Evolutionary conservation across 2,888 invertebrate genomes (phyloP).

Genomic region (Muscina levida): DNA sequence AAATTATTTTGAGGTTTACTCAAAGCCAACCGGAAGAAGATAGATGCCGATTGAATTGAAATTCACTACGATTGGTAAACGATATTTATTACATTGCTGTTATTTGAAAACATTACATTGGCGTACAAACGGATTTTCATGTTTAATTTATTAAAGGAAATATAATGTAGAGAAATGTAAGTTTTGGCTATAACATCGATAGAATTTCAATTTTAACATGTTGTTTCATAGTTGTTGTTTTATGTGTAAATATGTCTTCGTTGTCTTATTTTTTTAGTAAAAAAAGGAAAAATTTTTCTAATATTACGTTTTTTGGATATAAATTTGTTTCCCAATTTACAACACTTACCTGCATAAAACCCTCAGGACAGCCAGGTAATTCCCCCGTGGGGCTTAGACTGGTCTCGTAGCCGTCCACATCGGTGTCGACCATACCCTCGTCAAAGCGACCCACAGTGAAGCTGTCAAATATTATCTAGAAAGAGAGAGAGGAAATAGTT

Average conservation of each 20-base stretch:
- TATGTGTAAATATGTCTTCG: not conserved
- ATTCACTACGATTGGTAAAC: too few species aligned
- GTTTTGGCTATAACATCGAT: too few species aligned
- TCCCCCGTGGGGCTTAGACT: slow-evolving; percentile 81
- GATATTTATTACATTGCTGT: too few species aligned
- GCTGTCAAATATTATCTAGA: slow-evolving; percentile 90
- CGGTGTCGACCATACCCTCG: slow-evolving; percentile 81
- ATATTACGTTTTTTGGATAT: not conserved
- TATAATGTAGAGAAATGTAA: not conserved
- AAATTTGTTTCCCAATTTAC: not conserved
- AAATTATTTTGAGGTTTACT: slow-evolving; percentile 12
- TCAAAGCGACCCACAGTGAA: slow-evolving; percentile 93
- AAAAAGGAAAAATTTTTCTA: not conserved
- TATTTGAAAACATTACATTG: too few species aligned
- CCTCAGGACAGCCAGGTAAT: slow-evolving; percentile 90
- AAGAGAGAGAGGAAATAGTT: slow-evolving; percentile 36
- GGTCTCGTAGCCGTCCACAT: slow-evolving; percentile 79
- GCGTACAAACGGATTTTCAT: too few species aligned
- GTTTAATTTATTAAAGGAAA: too few species aligned
- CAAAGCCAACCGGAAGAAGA: too few species aligned
- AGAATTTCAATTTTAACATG: too few species aligned
- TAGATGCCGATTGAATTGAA: too few species aligned
- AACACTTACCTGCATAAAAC: slow-evolving; percentile 88
- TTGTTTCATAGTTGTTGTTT: too few species aligned
- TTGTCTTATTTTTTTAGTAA: not conserved